phyloP scores from a whole-genome alignment of 2,113 vertebrate genomes.

The Antechinus flavipes region DNA sequence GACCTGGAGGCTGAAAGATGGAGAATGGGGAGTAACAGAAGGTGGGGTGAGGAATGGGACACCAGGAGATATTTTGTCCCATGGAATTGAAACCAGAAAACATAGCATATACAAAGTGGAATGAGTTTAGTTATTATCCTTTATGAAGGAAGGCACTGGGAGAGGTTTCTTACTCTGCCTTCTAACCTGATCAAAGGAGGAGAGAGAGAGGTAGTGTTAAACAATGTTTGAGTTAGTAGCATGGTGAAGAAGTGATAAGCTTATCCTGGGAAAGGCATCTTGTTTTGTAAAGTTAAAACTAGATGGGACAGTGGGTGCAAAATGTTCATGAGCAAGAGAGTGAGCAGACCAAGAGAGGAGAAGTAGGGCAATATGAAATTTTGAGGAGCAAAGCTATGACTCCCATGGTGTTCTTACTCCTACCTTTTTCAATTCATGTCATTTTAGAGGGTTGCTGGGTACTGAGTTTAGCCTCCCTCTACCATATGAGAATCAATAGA shows the following conservation, averaged over 20 bases:
- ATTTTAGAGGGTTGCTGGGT: not conserved
- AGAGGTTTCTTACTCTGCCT: too few relatives aligned
- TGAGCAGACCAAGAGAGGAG: not conserved
- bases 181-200: not conserved
- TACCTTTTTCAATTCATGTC: not conserved
- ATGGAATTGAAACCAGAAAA: not conserved
- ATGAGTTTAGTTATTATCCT: not conserved
- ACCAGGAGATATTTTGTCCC: not conserved
- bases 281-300: not conserved
- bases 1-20: not conserved
- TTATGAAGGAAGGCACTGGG: not conserved
- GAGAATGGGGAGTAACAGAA: too few relatives aligned
- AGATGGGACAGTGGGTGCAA: not conserved
- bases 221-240: not conserved
- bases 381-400: not conserved
- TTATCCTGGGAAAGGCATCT: not conserved
- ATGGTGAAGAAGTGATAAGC: not conserved
- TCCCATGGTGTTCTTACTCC: not conserved
- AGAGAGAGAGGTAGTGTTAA: not conserved
- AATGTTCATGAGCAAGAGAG: not conserved
- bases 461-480: not conserved
- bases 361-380: not conserved
- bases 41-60: not conserved
- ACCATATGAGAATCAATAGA: not conserved
- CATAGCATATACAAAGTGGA: not conserved